phyloP scores from a whole-genome alignment of 2,797 vertebrate species.

The Esox masquinongy region DNA sequence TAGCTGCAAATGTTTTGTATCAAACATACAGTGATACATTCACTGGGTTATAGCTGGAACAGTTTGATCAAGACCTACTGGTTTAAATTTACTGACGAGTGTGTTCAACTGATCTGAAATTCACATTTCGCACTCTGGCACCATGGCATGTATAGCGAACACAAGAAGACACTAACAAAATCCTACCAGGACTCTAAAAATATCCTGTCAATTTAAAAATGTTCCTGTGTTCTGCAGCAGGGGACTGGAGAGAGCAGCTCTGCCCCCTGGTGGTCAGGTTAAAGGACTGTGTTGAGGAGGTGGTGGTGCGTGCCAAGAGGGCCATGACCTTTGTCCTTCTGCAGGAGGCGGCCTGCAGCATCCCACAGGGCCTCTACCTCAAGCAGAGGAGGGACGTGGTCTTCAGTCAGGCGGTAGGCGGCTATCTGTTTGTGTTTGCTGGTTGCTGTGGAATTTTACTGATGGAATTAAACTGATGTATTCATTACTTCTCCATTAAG shows the following conservation, averaged over 20 bases:
- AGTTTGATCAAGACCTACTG: too few relatives aligned
- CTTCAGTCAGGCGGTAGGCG: slow-evolving; percentile 94
- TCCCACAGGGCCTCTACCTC: slow-evolving; percentile 90
- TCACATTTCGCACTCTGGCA: too few relatives aligned
- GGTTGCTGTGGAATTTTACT: too few relatives aligned
- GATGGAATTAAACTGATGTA: too few relatives aligned
- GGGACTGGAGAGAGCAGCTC: slow-evolving; percentile 90
- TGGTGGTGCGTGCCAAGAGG: slow-evolving; percentile 87
- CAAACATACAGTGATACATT: too few relatives aligned
- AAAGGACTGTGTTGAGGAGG: slow-evolving; percentile 91
- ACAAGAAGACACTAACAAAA: not conserved
- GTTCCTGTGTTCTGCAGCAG: slow-evolving; percentile 56
- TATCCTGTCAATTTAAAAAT: not conserved
- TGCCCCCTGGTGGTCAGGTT: slow-evolving; percentile 84
- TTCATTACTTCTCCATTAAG: too few relatives aligned
- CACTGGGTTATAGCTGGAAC: too few relatives aligned
- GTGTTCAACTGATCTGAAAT: too few relatives aligned
- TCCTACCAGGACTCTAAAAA: not conserved
- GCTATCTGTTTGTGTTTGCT: not conserved
- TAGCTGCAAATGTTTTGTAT: too few relatives aligned
- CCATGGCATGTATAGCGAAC: too few relatives aligned
- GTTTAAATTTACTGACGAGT: too few relatives aligned
- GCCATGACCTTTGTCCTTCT: slow-evolving; percentile 95
- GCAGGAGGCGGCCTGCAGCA: slow-evolving; percentile 91
- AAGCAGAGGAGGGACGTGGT: slow-evolving; percentile 92